phyloP scores from a whole-genome alignment of 2,113 vertebrate genomes.

The Catagonus wagneri region DNA sequence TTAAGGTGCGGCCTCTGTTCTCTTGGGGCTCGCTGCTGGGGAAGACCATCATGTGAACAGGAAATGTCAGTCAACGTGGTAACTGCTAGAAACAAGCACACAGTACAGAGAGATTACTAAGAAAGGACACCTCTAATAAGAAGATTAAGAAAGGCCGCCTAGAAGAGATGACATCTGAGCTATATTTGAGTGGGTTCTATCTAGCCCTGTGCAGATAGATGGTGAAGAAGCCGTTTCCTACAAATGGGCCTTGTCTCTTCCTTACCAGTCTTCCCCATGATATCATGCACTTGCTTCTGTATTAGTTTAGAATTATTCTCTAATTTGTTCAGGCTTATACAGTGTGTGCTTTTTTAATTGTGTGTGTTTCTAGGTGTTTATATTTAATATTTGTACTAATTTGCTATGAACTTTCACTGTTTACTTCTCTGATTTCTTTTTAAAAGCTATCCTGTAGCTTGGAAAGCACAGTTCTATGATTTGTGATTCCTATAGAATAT shows the following conservation, averaged over 20 bases:
- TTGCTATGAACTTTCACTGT: not conserved
- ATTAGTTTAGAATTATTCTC: not conserved
- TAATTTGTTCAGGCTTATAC: not conserved
- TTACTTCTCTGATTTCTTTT: conserved; percentile 30
- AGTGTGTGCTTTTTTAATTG: not conserved
- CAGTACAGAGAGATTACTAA: not conserved
- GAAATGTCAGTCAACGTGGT: not conserved
- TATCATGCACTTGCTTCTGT: not conserved
- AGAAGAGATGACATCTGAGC: not conserved
- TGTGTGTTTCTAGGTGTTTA: not conserved
- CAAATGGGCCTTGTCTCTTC: not conserved
- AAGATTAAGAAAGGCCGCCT: not conserved
- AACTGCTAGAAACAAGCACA: not conserved
- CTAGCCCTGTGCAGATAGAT: not conserved
- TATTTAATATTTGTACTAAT: conserved; percentile 44
- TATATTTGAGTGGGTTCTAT: not conserved
- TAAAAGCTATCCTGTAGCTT: not conserved
- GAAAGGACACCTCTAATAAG: not conserved
- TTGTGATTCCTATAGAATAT: not conserved
- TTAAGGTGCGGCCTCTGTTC: not conserved
- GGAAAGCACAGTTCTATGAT: not conserved
- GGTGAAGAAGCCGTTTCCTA: not conserved
- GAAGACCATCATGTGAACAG: not conserved
- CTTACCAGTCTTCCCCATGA: not conserved
- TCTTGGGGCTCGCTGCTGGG: not conserved